Evolutionary conservation across 2,888 invertebrate genomes (phyloP), one percentile per base, ranked within the genome.

Genomic region (Drosophila kokeensis): DNA sequence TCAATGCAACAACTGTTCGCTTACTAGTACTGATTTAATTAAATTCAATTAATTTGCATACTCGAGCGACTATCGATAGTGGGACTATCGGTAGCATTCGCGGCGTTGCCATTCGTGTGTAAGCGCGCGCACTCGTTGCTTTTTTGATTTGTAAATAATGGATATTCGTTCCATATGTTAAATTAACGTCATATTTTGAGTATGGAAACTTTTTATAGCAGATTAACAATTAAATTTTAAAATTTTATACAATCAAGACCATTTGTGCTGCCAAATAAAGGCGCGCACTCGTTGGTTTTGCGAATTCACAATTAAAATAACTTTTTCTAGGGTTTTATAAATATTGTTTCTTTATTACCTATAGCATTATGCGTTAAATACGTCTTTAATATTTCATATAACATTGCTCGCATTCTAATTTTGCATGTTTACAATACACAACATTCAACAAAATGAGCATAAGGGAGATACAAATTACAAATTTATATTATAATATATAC

Each of bases 341-440:
- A 83, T 83, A 80, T 59, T 71, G 48, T 70, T 74, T 79, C 30
- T 79, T 83, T 81, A 86, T 86, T 86, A 69, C 59, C 76, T 83
- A 83, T 75, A 83, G 79, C 79, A 75, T 67, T 76, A 81, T 79
- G 76, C 77, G 63, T 73, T 79, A 72, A 81, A 86, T 86, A 86
- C 77, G 83, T 83, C 69, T 73, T 86, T 76, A 83, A 84, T 86
- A 83, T 73, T 76, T 84, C 76, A 83, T 81, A 86, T 83, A 86
- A 83, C 86, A 83, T 81, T 85, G 73, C 63, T 85, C 73, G 78
- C 69, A 64, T 73, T 62, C 68, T 69, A 64, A 45, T 48, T 62
- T 45, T 76, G 69, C 81, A 75, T 58, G 71, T 70, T 79, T 73
- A 79, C 73, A 76, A 81, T 75, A 82, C 81, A 81, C 63, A 78